phyloP scores from a whole-genome alignment of 1,140 invertebrate genomes.

The Dendrolimus kikuchii region DNA sequence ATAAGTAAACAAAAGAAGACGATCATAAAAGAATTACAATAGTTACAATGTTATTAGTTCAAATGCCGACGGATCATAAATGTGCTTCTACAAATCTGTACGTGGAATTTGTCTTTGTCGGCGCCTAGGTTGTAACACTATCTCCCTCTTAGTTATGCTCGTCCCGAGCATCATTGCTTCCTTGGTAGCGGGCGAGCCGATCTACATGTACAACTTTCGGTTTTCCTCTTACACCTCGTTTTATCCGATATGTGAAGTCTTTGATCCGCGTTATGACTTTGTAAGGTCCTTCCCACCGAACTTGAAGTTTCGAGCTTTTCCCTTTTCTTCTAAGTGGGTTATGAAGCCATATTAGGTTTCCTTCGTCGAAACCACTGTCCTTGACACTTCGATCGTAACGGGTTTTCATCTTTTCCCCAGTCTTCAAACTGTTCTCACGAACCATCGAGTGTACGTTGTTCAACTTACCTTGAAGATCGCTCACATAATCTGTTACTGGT shows the following conservation, averaged over 20 bases:
- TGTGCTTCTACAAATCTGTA: no score
- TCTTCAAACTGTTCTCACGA: conserved; percentile 1
- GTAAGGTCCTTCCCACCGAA: conserved; percentile 2
- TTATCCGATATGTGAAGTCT: neutral
- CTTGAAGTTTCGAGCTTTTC: conserved; percentile 6
- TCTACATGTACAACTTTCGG: neutral
- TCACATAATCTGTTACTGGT: neutral
- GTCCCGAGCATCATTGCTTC: no score
- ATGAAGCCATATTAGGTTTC: conserved; percentile 7
- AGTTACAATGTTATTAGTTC: no score
- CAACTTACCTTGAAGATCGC: neutral
- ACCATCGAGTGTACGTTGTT: neutral
- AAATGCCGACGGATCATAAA: no score
- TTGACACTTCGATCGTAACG: conserved; percentile 7
- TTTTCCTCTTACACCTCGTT: neutral
- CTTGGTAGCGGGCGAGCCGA: no score
- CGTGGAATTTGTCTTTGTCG: no score
- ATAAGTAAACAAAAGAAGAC: no score
- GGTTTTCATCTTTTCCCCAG: conserved; percentile 1
- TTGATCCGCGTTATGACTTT: conserved; percentile 5
- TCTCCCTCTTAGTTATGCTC: no score
- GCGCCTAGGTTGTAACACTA: no score
- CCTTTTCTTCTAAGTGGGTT: conserved; percentile 11
- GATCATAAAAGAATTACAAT: no score
- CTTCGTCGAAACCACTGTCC: conserved; percentile 1